Conservation (phyloP, 1,140 invertebrate genomes). For the Laupala kohalensis region DNA sequence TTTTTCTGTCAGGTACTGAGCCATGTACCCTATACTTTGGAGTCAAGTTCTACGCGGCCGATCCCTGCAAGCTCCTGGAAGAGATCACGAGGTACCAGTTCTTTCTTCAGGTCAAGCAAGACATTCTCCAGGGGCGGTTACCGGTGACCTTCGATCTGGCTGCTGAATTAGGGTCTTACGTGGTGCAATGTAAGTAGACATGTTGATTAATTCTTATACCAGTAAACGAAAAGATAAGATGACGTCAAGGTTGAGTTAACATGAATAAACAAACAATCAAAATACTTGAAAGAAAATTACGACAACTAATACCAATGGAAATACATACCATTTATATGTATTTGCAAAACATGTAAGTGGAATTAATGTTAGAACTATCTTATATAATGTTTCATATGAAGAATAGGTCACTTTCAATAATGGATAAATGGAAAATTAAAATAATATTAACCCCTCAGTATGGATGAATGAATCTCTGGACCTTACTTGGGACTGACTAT, state of each 20-base stretch:
- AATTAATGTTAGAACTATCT: background rate
- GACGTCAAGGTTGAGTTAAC: too few species aligned
- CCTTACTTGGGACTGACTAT: too few species aligned
- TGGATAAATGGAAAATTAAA: too few species aligned
- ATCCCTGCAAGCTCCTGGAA: constrained; percentile 89
- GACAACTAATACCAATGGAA: background rate
- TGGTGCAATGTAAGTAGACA: constrained; percentile 91
- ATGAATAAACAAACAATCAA: too few species aligned
- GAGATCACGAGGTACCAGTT: constrained; percentile 95
- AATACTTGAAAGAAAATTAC: too few species aligned
- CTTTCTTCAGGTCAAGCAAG: constrained; percentile 90
- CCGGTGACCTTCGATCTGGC: constrained; percentile 77
- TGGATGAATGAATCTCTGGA: too few species aligned
- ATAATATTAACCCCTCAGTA: too few species aligned
- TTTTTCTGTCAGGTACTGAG: constrained; percentile 36
- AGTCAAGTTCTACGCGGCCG: constrained; percentile 97
- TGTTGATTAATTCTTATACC: too few species aligned
- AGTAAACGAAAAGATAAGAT: too few species aligned
- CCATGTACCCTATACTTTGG: constrained; percentile 90
- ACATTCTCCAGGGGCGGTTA: constrained; percentile 79
- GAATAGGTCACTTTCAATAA: too few species aligned
- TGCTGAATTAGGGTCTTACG: constrained; percentile 84
- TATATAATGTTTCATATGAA: background rate
- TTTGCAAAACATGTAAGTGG: background rate
- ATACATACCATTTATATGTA: background rate